These are phyloP conservation scores for Saturnia japonica DNA, from an alignment of 2,888 invertebrate species.

Conservation along the genomic window DNA sequence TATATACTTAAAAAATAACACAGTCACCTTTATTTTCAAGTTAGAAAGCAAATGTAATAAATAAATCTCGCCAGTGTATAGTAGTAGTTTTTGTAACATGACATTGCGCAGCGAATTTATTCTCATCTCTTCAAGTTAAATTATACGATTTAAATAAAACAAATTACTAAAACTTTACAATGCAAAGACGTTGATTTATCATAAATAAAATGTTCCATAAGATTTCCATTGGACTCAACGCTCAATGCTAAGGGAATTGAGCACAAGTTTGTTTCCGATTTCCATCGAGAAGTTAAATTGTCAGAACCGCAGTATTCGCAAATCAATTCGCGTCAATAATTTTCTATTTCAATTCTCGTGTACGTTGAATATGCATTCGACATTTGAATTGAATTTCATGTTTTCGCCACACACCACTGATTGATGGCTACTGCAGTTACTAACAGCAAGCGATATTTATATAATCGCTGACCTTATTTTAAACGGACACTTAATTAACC, in stretches of 20 bases:
- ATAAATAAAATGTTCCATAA: not conserved
- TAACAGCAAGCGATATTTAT: not conserved
- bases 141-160: no score
- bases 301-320: constrained; percentile 17
- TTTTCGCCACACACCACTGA: not conserved
- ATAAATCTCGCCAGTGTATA: no score
- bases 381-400: constrained; percentile 3
- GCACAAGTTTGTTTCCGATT: not conserved
- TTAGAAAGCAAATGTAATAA: no score
- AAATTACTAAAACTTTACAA: no score
- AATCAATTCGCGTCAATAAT: constrained; percentile 21
- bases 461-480: not conserved
- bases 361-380: constrained; percentile 17
- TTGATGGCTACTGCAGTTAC: not conserved
- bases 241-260: not conserved
- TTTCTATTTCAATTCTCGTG: constrained; percentile 15
- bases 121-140: no score
- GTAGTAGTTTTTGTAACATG: no score
- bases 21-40: no score
- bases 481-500: no score
- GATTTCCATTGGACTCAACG: constrained; percentile 1
- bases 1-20: no score
- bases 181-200: no score
- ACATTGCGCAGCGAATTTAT: no score
- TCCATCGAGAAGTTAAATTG: constrained; percentile 16